Conservation (phyloP, 1,140 invertebrate genomes). For the Aphaenogaster ashmeadi region DNA sequence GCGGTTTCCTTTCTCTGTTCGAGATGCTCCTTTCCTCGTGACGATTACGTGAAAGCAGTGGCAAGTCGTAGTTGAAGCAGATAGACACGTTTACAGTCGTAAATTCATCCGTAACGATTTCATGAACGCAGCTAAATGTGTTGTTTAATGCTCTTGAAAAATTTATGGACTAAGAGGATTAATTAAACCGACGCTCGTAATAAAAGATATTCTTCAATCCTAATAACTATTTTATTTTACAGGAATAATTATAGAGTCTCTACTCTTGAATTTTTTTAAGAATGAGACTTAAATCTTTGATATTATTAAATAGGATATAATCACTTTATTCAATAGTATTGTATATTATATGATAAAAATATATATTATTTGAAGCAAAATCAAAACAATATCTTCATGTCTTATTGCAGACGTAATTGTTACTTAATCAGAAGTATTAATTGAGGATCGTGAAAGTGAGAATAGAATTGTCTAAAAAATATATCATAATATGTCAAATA, state of each 20-base stretch:
- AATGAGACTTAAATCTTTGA: not conserved
- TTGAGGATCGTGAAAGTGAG: not conserved
- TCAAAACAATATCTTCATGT: not conserved
- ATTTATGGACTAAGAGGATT: slow-evolving; percentile 2
- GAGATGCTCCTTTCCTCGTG: slow-evolving; percentile 21
- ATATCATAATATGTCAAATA: not conserved
- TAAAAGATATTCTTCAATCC: too few relatives aligned
- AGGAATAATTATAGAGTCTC: not conserved
- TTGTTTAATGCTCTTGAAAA: slow-evolving; percentile 41
- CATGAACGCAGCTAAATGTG: slow-evolving; percentile 32
- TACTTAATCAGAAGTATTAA: not conserved
- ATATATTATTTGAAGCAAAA: not conserved
- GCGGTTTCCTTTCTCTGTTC: slow-evolving; percentile 24
- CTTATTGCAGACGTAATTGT: not conserved
- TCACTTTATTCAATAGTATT: not conserved
- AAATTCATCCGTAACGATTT: slow-evolving; percentile 49
- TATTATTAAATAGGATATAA: slow-evolving; percentile 15
- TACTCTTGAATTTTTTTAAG: not conserved
- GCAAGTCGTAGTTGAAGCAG: not conserved
- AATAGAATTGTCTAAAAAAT: slow-evolving; percentile 2
- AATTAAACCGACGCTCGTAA: not conserved
- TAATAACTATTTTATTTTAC: not conserved
- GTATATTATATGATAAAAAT: not conserved
- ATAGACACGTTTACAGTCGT: slow-evolving; percentile 51
- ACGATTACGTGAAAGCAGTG: slow-evolving; percentile 19